These are phyloP conservation scores for Hypanus sabinus DNA, from an alignment of 2,113 vertebrate genomes.

Conservation along the genomic window DNA sequence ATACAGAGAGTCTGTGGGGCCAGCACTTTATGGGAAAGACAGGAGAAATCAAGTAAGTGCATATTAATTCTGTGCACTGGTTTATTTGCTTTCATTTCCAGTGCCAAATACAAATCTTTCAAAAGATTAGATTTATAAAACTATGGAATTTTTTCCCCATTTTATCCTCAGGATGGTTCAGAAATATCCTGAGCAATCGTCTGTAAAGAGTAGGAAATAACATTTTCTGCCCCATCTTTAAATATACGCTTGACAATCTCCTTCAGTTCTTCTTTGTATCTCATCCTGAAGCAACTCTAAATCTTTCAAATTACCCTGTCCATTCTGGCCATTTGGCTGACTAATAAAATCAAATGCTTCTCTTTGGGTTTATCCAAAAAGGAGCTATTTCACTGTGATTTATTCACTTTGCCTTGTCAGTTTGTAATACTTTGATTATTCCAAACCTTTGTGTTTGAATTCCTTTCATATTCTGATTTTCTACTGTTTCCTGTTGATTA, in stretches of 20 bases:
- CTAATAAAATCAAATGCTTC: background rate
- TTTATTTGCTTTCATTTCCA: background rate
- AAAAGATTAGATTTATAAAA: background rate
- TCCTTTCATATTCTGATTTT: background rate
- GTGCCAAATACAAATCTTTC: background rate
- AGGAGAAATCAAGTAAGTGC: background rate
- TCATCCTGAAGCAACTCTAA: background rate
- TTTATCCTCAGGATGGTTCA: background rate
- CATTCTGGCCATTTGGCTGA: background rate
- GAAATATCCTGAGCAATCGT: background rate
- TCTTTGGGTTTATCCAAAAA: background rate
- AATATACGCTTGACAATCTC: background rate
- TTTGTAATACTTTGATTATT: background rate
- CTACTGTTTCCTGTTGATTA: background rate
- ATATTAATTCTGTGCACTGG: background rate
- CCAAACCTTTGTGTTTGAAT: background rate
- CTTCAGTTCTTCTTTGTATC: background rate
- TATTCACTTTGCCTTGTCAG: background rate
- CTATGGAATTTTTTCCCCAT: background rate
- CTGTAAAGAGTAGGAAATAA: background rate
- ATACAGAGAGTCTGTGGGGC: background rate
- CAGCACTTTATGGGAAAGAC: background rate
- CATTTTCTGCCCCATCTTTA: background rate
- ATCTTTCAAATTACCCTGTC: background rate
- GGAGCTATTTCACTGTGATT: background rate